Conservation (phyloP, 92 coral and sea anemone genomes). For the Diadumene lineata region DNA sequence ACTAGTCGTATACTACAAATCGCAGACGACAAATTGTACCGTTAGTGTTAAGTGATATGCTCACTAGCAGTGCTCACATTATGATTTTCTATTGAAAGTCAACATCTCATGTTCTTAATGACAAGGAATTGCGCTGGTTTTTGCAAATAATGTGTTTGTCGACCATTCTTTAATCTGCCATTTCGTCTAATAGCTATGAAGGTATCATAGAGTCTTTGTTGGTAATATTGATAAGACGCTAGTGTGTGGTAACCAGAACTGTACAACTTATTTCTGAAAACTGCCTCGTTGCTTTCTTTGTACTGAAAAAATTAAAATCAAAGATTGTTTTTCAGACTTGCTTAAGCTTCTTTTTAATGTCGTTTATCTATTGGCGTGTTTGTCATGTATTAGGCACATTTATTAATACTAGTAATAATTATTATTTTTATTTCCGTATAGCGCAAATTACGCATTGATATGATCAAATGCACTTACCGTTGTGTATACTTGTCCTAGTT, state of each 20-base stretch:
- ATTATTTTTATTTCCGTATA: no score
- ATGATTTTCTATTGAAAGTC: not conserved
- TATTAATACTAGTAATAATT: no score
- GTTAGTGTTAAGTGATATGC: not conserved
- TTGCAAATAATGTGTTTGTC: not conserved
- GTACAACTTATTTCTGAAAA: slow-evolving; percentile 7
- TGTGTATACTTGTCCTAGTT: not conserved
- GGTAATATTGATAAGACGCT: slow-evolving; percentile 17
- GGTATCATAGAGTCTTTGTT: slow-evolving; percentile 3
- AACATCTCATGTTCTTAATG: not conserved
- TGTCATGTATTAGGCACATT: not conserved
- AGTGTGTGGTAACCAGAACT: not conserved
- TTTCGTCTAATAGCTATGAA: slow-evolving; percentile 18
- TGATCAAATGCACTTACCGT: slow-evolving; percentile 11
- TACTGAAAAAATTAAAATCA: not conserved
- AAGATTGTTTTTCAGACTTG: not conserved
- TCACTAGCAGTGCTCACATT: not conserved
- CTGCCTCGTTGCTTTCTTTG: slow-evolving; percentile 12
- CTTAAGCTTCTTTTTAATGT: not conserved
- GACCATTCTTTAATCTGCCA: slow-evolving; percentile 23
- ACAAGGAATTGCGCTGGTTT: slow-evolving; percentile 17
- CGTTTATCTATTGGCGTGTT: not conserved
- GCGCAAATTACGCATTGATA: not conserved
- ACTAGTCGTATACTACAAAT: no score
- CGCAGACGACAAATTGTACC: no score